These are phyloP conservation scores for Crax fasciolata DNA, from an alignment of 2,797 vertebrate species.

Conservation along the genomic window DNA sequence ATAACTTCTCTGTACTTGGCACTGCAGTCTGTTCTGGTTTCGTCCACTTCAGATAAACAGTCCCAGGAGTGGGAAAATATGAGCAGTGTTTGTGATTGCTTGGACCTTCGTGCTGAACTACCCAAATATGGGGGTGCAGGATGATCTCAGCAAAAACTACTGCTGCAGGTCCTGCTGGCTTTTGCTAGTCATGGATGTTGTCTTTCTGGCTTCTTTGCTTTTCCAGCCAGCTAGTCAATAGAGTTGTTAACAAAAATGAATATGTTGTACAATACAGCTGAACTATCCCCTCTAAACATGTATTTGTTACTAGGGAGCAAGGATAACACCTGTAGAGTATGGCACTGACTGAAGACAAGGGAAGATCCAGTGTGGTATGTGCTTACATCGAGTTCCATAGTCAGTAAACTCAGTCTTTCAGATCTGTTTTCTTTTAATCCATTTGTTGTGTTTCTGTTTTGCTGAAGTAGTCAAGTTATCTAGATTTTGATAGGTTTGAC, in stretches of 20 bases:
- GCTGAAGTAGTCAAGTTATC: not conserved
- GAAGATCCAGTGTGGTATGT: not conserved
- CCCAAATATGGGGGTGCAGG: not conserved
- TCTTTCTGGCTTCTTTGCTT: not conserved
- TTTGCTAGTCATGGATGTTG: not conserved
- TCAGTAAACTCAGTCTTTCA: constrained; percentile 14
- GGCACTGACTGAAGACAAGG: constrained; percentile 84
- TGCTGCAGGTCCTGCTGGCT: not conserved
- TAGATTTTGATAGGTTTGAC: not conserved
- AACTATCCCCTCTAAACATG: not conserved
- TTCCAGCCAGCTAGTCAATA: not conserved
- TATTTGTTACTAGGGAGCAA: constrained; percentile 89
- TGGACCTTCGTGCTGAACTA: not conserved
- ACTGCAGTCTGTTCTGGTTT: not conserved
- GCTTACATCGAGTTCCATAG: not conserved
- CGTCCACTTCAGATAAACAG: not conserved
- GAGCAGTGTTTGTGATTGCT: not conserved
- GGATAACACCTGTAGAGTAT: constrained; percentile 96
- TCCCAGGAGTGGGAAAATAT: fast-evolving
- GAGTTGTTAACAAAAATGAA: not conserved
- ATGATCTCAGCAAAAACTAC: not conserved
- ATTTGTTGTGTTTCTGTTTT: not conserved
- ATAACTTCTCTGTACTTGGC: not conserved
- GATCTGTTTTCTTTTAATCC: not conserved
- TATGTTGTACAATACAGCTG: not conserved